Conservation (phyloP, 2,113 vertebrate species). For the Ovis aries region DNA sequence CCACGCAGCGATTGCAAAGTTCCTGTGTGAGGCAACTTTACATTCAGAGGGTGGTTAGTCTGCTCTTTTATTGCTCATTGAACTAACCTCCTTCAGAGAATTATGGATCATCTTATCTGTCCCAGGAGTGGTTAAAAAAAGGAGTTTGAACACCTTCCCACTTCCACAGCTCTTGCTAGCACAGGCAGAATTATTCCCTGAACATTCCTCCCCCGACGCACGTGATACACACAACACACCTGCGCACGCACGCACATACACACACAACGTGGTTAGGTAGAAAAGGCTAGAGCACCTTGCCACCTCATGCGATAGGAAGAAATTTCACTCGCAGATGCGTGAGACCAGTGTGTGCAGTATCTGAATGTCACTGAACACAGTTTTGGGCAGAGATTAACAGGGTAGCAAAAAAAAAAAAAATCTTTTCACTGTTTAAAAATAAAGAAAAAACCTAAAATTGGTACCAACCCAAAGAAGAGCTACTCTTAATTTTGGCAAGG, state of each 20-base stretch:
- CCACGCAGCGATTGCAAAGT: not conserved
- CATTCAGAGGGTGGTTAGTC: not conserved
- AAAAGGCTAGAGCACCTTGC: conserved; percentile 48
- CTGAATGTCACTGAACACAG: conserved; percentile 45
- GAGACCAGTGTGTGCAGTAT: conserved; percentile 12
- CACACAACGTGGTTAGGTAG: not conserved
- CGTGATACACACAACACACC: not conserved
- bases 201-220: not conserved
- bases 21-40: not conserved
- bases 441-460: not conserved
- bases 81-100: not conserved
- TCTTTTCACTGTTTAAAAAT: not conserved
- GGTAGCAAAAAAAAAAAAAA: not conserved
- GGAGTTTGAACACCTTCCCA: not conserved
- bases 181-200: not conserved
- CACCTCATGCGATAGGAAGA: conserved; percentile 19
- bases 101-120: not conserved
- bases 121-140: not conserved
- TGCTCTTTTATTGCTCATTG: not conserved
- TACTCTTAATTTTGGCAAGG: not conserved
- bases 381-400: not conserved
- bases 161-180: not conserved
- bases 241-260: not conserved
- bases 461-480: not conserved
- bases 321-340: conserved; percentile 41